Percentiles rank a stretch among this genome's conserved stretches.
Conservation (phyloP, 2,888 invertebrate species). For the Drosophila pseudotakahashii region DNA sequence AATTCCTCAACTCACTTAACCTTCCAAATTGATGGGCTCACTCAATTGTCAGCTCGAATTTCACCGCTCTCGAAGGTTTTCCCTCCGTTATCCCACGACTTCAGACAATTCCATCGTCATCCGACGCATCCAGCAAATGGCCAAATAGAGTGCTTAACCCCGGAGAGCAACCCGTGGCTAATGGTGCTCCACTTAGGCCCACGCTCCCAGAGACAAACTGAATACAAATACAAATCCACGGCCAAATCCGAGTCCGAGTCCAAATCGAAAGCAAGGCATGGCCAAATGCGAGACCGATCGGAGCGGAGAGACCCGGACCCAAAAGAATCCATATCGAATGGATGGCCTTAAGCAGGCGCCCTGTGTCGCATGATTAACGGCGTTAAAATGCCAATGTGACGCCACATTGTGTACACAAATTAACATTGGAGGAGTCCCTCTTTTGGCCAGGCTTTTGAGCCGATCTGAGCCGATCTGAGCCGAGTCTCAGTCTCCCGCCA, state of each 20-base stretch:
- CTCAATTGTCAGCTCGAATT: constrained; percentile 38
- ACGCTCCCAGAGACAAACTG: constrained; percentile 46
- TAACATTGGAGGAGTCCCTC: constrained; percentile 59
- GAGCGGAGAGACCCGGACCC: constrained; percentile 26
- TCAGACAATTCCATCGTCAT: constrained; percentile 28
- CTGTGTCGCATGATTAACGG: constrained; percentile 83
- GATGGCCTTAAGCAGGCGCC: constrained; percentile 74
- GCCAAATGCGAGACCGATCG: constrained; percentile 33
- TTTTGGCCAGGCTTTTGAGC: constrained; percentile 27
- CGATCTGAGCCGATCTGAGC: constrained; percentile 10
- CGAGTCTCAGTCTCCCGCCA: constrained; percentile 6
- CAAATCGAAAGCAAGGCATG: constrained; percentile 37
- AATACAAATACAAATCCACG: constrained; percentile 16
- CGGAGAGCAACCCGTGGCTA: constrained; percentile 58
- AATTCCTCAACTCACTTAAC: constrained; percentile 19
- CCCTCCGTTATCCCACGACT: not conserved
- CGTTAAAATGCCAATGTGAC: constrained; percentile 83
- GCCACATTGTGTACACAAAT: constrained; percentile 82
- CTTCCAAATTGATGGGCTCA: constrained; percentile 23
- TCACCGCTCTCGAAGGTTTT: constrained; percentile 6
- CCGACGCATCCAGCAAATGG: constrained; percentile 30
- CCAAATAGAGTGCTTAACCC: constrained; percentile 72
- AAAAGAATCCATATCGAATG: constrained; percentile 49
- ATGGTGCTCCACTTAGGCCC: constrained; percentile 71
- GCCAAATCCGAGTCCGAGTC: constrained; percentile 19